A percentile compares a stretch with the other conserved stretches of the same genome.
Conservation (phyloP, 2,113 vertebrate genomes). For the Podilymbus podiceps region DNA sequence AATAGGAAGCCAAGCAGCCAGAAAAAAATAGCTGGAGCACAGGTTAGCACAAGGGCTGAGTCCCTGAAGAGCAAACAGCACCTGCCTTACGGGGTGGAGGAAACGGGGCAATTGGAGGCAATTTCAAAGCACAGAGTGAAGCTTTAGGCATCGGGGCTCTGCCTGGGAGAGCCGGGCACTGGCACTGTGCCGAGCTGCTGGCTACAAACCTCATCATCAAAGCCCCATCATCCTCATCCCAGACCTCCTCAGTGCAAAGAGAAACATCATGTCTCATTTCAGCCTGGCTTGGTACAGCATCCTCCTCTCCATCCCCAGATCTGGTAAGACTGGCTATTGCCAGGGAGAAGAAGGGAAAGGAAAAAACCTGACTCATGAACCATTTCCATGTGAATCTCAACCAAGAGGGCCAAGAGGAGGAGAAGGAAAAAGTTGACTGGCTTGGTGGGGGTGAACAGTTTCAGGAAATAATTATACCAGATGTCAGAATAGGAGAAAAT, state of each 20-base stretch:
- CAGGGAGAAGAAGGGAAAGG: neutral
- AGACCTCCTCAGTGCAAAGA: neutral
- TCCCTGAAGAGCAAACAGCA: neutral
- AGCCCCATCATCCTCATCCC: neutral
- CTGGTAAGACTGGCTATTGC: neutral
- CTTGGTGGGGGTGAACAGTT: neutral
- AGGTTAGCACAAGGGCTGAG: neutral
- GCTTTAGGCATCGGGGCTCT: neutral
- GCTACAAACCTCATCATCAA: neutral
- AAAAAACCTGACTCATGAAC: neutral
- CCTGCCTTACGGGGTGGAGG: neutral
- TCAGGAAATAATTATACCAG: constrained; percentile 32
- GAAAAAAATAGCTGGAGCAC: neutral
- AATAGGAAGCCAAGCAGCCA: neutral
- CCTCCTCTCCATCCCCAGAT: neutral
- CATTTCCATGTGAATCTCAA: neutral
- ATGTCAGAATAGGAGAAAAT: constrained; percentile 29
- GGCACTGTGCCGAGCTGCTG: fast-evolving
- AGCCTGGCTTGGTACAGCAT: neutral
- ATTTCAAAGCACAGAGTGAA: neutral
- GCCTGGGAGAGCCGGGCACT: neutral
- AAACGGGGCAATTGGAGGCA: neutral
- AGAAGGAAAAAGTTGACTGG: neutral
- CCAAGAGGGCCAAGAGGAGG: neutral
- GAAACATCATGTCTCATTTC: neutral